Conservation (phyloP, 2,797 vertebrate species). For the Gallinago nigripennis region DNA sequence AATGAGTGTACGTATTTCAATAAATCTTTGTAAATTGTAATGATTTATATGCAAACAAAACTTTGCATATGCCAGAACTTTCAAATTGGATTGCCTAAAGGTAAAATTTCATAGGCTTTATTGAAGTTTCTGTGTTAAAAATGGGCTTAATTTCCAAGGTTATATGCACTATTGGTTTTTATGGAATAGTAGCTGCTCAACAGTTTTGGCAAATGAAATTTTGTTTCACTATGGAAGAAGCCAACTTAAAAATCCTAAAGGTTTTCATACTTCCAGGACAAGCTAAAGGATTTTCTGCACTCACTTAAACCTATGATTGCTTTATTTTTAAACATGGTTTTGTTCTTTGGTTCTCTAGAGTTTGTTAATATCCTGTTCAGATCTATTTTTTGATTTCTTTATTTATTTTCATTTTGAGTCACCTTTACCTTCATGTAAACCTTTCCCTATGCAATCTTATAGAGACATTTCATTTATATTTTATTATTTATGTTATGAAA, state of each 20-base stretch:
- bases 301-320: background rate
- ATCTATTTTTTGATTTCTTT: background rate
- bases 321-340: fast-evolving
- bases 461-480: background rate
- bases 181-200: background rate
- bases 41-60: background rate
- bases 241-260: background rate
- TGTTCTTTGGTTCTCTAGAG: background rate
- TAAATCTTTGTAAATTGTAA: background rate
- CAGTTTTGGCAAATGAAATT: background rate
- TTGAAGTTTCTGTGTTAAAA: background rate
- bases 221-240: background rate
- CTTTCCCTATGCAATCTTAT: background rate
- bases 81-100: background rate
- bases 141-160: background rate
- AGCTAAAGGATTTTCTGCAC: background rate
- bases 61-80: background rate
- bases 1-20: background rate
- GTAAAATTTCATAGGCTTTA: background rate
- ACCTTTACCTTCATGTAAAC: background rate
- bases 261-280: background rate
- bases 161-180: background rate
- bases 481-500: background rate
- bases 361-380: background rate
- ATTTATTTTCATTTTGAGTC: background rate